These are phyloP conservation scores for Aelia acuminata DNA, from an alignment of 2,888 invertebrate species.

Conservation along the genomic window DNA sequence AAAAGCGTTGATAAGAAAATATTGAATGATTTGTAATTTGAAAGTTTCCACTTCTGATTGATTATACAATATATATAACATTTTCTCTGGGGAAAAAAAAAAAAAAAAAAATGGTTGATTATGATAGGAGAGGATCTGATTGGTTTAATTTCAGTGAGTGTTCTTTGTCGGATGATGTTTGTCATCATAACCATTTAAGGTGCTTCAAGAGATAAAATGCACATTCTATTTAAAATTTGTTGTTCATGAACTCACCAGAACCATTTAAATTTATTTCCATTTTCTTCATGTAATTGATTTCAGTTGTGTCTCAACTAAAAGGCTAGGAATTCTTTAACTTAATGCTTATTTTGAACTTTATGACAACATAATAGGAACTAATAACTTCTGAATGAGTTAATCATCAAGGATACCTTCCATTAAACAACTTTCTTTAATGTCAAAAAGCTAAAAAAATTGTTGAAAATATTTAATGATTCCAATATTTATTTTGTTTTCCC, in stretches of 20 bases:
- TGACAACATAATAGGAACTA: not conserved
- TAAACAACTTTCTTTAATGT: not conserved
- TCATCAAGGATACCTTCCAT: not conserved
- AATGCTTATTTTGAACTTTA: not conserved
- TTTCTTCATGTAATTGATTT: too few relatives aligned
- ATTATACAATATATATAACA: too few relatives aligned
- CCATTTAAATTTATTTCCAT: not conserved
- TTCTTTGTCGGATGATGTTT: not conserved
- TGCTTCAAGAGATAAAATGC: not conserved
- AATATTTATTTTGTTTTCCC: too few relatives aligned
- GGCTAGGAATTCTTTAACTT: too few relatives aligned
- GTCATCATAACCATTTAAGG: not conserved
- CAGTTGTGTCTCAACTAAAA: too few relatives aligned
- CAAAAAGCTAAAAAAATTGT: too few relatives aligned
- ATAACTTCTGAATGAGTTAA: not conserved
- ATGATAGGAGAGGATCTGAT: constrained; percentile 15
- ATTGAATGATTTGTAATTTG: not conserved
- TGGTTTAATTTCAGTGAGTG: constrained; percentile 54
- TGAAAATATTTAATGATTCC: too few relatives aligned
- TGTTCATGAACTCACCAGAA: not conserved
- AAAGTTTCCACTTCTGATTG: not conserved
- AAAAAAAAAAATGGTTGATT: constrained; percentile 56
- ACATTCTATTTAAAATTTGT: not conserved
- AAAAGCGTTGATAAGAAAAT: constrained; percentile 8
- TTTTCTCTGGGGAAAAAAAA: too few relatives aligned